A percentile compares a stretch with the other conserved stretches of the same genome.
phyloP scores from a whole-genome alignment of 2,113 vertebrate species.

The Percina caprodes region DNA sequence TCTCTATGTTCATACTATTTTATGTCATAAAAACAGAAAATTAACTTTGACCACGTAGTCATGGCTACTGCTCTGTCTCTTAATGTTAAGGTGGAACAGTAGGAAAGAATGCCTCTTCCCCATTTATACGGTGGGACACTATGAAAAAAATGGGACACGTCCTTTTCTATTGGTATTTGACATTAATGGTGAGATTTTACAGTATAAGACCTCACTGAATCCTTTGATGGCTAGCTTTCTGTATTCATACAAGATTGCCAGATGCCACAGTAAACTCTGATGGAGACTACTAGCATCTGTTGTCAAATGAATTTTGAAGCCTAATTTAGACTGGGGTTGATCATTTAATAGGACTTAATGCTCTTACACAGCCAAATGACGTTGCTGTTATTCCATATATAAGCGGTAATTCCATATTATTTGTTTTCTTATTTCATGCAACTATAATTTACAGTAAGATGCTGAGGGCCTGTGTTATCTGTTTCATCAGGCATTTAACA shows the following conservation, averaged over 20 bases:
- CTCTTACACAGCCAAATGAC: conserved; percentile 64
- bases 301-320: conserved; percentile 49
- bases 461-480: neutral
- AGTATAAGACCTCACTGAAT: conserved; percentile 45
- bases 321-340: conserved; percentile 55
- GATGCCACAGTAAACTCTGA: conserved; percentile 57
- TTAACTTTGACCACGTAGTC: neutral
- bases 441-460: conserved; percentile 22
- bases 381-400: conserved; percentile 50
- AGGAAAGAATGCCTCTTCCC: conserved; percentile 4
- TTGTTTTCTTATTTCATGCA: conserved; percentile 30
- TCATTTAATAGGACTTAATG: conserved; percentile 71
- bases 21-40: conserved; percentile 16
- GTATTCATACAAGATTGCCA: conserved; percentile 60
- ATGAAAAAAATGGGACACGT: conserved; percentile 13
- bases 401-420: conserved; percentile 11
- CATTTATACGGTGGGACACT: conserved; percentile 2
- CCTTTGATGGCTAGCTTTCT: conserved; percentile 54
- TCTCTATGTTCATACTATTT: conserved; percentile 18
- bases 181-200: conserved; percentile 37
- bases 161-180: conserved; percentile 58
- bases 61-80: conserved; percentile 13
- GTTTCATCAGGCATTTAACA: conserved; percentile 21
- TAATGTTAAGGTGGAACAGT: neutral
- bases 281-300: conserved; percentile 56